Evolutionary conservation across 2,888 invertebrate genomes (phyloP).

Genomic region (Pachliopta kotzebuea): DNA sequence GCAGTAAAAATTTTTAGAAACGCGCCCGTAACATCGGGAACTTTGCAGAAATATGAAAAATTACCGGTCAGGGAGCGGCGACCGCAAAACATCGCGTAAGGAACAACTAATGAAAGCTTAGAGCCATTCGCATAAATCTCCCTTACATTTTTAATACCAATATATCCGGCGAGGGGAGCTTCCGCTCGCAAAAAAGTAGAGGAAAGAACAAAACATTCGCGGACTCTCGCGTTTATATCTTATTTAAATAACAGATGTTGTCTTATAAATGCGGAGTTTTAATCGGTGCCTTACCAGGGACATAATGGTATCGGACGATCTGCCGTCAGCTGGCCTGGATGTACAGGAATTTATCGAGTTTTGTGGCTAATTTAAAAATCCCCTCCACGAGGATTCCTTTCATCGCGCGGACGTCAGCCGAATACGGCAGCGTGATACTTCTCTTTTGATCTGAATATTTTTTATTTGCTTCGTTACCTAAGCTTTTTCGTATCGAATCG

Average conservation of each 20-base stretch:
- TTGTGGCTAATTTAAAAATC: conserved; percentile 74
- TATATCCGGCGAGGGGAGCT: conserved; percentile 75
- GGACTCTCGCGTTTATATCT: conserved; percentile 75
- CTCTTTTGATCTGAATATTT: conserved; percentile 71
- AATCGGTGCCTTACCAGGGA: conserved; percentile 77
- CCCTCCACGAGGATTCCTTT: conserved; percentile 50
- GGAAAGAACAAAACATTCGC: conserved; percentile 71
- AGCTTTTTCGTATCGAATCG: conserved; percentile 73
- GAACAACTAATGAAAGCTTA: conserved; percentile 80
- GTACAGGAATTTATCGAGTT: conserved; percentile 69
- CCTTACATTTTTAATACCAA: conserved; percentile 81
- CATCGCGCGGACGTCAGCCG: conserved; percentile 55
- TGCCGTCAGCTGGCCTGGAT: conserved; percentile 78
- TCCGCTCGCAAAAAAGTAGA: conserved; percentile 59
- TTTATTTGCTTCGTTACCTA: conserved; percentile 76
- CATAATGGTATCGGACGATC: conserved; percentile 78
- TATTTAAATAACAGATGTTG: conserved; percentile 80
- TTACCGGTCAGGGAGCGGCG: conserved; percentile 78
- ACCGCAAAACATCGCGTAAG: conserved; percentile 77
- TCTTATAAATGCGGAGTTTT: conserved; percentile 76
- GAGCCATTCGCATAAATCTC: conserved; percentile 81
- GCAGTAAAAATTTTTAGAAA: conserved; percentile 73
- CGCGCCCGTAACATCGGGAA: conserved; percentile 67
- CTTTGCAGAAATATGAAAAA: conserved; percentile 77
- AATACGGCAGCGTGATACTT: conserved; percentile 67